These are phyloP conservation scores for Tuta absoluta DNA, from an alignment of 2,888 invertebrate genomes.

Conservation along the genomic window DNA sequence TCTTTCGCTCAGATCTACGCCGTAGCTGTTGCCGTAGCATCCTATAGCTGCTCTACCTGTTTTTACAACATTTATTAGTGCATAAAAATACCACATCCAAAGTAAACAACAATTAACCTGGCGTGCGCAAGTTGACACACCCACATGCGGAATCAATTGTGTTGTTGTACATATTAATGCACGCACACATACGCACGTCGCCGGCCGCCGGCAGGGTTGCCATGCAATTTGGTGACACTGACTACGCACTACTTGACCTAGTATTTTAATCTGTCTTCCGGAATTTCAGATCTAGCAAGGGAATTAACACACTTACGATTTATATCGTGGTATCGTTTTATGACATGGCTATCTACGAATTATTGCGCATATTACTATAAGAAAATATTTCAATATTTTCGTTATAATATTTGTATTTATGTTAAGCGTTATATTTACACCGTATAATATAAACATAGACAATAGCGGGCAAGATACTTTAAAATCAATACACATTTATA, in stretches of 20 bases:
- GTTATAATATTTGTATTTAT: too few species aligned
- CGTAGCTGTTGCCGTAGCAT: not conserved
- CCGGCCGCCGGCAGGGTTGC: slow-evolving; percentile 3
- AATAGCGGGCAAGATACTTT: too few species aligned
- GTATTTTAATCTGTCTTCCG: not conserved
- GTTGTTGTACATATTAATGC: slow-evolving; percentile 37
- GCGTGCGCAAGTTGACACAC: slow-evolving; percentile 35
- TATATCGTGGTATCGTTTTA: too few species aligned
- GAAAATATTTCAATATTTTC: too few species aligned
- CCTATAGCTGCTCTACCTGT: not conserved
- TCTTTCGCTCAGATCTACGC: too few species aligned
- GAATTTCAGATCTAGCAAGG: not conserved
- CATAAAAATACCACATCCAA: slow-evolving; percentile 19
- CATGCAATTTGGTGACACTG: not conserved
- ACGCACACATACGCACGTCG: slow-evolving; percentile 29
- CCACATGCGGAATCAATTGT: slow-evolving; percentile 56
- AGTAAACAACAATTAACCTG: slow-evolving; percentile 7
- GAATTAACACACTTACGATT: slow-evolving; percentile 1
- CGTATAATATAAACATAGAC: too few species aligned
- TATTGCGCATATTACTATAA: too few species aligned
- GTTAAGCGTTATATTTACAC: too few species aligned
- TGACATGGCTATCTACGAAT: too few species aligned
- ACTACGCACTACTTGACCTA: not conserved
- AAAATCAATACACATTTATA: too few species aligned
- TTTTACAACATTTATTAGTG: not conserved